Conservation (phyloP, 2,113 vertebrate genomes). For the Glaucidium brasilianum region DNA sequence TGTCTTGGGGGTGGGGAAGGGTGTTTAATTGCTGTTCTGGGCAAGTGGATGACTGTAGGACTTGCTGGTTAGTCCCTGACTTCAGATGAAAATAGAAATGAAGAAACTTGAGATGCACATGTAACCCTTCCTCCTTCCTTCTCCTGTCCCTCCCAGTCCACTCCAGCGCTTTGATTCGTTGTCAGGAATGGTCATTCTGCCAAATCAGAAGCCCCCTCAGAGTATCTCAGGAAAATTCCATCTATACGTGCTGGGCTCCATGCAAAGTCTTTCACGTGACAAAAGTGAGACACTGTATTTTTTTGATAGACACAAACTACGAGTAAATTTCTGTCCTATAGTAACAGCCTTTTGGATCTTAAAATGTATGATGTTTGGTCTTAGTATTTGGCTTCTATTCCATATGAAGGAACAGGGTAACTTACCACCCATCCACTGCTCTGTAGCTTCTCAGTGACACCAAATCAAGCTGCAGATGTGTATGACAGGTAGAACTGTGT, state of each 20-base stretch:
- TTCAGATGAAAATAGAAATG: conserved; percentile 26
- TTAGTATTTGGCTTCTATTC: not conserved
- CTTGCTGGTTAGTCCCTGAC: not conserved
- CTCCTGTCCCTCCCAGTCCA: not conserved
- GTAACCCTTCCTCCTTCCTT: not conserved
- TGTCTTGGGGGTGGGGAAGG: not conserved
- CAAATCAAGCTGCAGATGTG: not conserved
- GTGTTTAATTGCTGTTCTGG: not conserved
- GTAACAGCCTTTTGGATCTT: not conserved
- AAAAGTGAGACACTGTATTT: not conserved
- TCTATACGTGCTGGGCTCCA: not conserved
- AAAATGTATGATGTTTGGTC: not conserved
- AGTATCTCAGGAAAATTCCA: not conserved
- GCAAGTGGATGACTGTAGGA: not conserved
- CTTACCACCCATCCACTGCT: rapidly evolving
- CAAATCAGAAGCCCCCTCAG: conserved; percentile 8
- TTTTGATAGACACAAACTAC: not conserved
- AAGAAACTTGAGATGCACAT: not conserved
- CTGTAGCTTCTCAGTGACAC: rapidly evolving
- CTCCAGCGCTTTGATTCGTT: not conserved
- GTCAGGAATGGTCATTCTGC: conserved; percentile 2
- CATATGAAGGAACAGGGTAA: rapidly evolving
- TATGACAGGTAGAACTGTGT: not conserved
- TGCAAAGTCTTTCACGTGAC: not conserved
- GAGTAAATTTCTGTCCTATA: not conserved